Evolutionary conservation across 2,888 invertebrate species (phyloP).

Genomic region (Gastracanthus pulcherrimus): DNA sequence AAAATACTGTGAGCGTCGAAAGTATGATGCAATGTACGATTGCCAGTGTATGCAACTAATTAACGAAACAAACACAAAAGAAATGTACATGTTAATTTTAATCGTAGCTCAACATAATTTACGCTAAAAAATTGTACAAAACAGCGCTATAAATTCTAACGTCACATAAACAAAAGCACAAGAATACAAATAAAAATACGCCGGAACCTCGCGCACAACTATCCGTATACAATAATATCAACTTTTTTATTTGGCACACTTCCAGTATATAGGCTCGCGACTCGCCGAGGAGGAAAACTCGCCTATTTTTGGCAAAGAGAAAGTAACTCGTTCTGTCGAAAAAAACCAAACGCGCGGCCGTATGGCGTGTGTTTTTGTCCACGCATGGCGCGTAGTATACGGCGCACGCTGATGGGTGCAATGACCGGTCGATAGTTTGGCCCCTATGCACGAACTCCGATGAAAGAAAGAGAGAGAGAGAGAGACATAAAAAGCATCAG

Average conservation of each 20-base stretch:
- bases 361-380: neutral
- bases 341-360: neutral
- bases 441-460: no score
- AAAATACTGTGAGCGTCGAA: no score
- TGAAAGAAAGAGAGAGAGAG: neutral
- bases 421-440: neutral
- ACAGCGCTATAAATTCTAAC: neutral
- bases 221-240: neutral
- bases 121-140: neutral
- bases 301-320: neutral
- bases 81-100: no score
- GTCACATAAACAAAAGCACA: neutral
- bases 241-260: no score
- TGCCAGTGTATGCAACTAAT: no score
- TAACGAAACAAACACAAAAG: no score
- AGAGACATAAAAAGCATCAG: neutral
- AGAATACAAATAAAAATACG: no score
- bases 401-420: neutral
- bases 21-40: no score
- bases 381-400: no score
- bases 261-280: no score
- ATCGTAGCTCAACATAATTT: no score
- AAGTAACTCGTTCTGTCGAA: neutral
- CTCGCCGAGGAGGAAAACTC: no score
- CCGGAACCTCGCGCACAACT: neutral